These are phyloP conservation scores for Heliangelus exortis DNA, from an alignment of 2,797 vertebrate species.

Conservation along the genomic window DNA sequence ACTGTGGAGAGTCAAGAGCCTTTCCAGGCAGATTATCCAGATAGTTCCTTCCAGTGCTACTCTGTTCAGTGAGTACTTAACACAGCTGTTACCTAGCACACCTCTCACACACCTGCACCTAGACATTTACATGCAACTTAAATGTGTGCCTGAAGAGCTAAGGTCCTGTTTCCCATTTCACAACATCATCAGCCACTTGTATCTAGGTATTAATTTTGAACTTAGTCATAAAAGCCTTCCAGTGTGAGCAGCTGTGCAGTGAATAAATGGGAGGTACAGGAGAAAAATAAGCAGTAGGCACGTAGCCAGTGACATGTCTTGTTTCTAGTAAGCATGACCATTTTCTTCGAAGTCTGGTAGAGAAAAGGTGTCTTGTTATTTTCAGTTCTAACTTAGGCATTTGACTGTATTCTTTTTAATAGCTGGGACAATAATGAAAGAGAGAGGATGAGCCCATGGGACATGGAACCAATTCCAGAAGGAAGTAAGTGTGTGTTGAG, in stretches of 20 bases:
- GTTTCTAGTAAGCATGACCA: neutral
- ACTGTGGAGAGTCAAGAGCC: conserved; percentile 95
- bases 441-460: conserved; percentile 98
- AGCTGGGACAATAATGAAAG: conserved; percentile 98
- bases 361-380: neutral
- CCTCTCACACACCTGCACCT: rapidly evolving
- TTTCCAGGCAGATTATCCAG: conserved; percentile 93
- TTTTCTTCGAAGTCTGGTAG: neutral
- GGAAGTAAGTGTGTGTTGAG: conserved; percentile 84
- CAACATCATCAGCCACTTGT: neutral
- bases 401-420: conserved; percentile 43
- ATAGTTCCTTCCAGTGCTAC: conserved; percentile 98
- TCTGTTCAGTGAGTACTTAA: conserved; percentile 86
- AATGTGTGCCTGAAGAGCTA: neutral
- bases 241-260: neutral
- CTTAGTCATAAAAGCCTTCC: neutral
- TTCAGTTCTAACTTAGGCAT: neutral
- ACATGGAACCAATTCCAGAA: conserved; percentile 96
- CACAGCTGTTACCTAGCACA: neutral
- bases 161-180: neutral
- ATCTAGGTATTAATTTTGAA: neutral
- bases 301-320: neutral
- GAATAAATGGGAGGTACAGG: neutral
- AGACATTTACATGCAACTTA: rapidly evolving
- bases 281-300: neutral